Conservation (phyloP, 2,113 vertebrate species). For the Orcinus orca region DNA sequence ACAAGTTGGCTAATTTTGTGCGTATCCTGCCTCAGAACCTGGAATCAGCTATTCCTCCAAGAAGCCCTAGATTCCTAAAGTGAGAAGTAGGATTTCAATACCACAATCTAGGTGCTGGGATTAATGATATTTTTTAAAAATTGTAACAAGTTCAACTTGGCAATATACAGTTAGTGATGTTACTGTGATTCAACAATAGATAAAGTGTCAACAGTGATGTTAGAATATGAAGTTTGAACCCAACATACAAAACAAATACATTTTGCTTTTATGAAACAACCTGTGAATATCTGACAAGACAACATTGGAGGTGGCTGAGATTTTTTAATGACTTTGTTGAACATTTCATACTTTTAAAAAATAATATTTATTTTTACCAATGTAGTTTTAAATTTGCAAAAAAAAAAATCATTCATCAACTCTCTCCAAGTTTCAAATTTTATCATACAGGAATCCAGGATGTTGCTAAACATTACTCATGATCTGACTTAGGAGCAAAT, state of each 20-base stretch:
- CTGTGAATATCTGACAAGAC: neutral
- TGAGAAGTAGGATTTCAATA: neutral
- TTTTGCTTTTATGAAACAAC: conserved; percentile 9
- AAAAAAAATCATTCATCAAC: neutral
- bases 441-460: neutral
- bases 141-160: neutral
- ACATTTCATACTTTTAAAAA: conserved; percentile 2
- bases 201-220: neutral
- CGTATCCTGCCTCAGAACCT: neutral
- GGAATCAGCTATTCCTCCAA: neutral
- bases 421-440: neutral
- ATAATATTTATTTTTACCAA: neutral
- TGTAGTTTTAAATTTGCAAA: neutral
- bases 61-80: neutral
- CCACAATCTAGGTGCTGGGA: neutral
- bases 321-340: neutral
- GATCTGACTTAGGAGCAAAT: neutral
- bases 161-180: neutral
- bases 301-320: neutral
- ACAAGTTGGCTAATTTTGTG: neutral
- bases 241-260: neutral
- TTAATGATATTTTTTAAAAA: conserved; percentile 6
- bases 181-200: neutral
- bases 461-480: neutral
- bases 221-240: neutral